Evolutionary conservation across 2,113 vertebrate genomes (phyloP), one percentile per base, ranked within the genome.

Genomic region (Montifringilla adamsi): DNA sequence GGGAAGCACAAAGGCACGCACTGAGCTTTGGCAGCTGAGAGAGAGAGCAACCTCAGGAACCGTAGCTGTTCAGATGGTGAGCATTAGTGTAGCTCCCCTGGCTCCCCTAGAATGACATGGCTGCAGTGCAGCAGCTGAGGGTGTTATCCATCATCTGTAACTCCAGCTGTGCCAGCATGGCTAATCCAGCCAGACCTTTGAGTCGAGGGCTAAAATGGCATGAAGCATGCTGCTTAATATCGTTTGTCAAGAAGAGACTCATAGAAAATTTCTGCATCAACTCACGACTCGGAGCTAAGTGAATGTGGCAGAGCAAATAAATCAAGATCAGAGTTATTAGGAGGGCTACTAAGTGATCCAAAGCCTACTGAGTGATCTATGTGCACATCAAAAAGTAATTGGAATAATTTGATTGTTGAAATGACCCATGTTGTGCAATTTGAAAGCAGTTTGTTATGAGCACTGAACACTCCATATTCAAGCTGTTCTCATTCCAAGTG

Each of bases 101-200:
- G 31, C 73, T 84, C 85, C 68, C 49, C 64, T 68, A 52, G 73
- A 89, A 63, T 89, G 67, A 72, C 11, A 60, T 0, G 10, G 81
- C 46, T 64, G 33, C 64, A 81, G 88, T 79, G 58, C 68, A 78
- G 39, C 73, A 89, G 73, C 80, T 89, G 93, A 92, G 89, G 73
- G 95, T 92, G 91, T 81, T 67, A 75, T 58, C 86, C 80, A 87
- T 90, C 93, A 86, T 74, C 94, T 77, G 27, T 31, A 78, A 56
- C 69, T 87, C 86, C 94, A 92, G 93, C 94, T 90, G 91, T 72
- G 93, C 73, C 56, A 78, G 79, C 64, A 47, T 20, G 22, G 68
- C 52, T 90, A 77, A 90, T 64, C 80, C 69, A 75, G 76, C 16
- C 89, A 90, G 39, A 95, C 81, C 75, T 90, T 15, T 74, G 64